Evolutionary conservation across 2,888 invertebrate genomes (phyloP).

Genomic region (Micoletzkya japonica): DNA sequence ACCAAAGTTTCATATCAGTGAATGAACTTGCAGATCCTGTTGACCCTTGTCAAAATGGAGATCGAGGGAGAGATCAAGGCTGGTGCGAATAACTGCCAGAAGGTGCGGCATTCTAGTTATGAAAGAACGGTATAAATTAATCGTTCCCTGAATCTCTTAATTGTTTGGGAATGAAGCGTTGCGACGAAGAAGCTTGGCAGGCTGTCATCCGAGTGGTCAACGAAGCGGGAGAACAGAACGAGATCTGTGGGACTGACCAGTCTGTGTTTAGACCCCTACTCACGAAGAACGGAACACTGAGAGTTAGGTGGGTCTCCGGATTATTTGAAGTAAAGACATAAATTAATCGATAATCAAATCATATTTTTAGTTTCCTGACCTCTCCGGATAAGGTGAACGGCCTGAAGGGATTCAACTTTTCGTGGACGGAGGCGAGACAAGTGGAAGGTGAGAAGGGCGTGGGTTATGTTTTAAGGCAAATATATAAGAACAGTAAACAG

Average conservation of each 20-base stretch:
- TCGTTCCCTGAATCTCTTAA: background rate
- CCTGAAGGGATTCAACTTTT: conserved; percentile 60
- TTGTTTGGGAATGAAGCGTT: background rate
- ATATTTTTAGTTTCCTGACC: conserved; percentile 56
- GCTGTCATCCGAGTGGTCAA: conserved; percentile 39
- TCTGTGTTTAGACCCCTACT: conserved; percentile 37
- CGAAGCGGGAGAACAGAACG: conserved; percentile 11
- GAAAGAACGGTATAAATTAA: background rate
- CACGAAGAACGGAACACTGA: conserved; percentile 38
- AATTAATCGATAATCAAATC: conserved; percentile 35
- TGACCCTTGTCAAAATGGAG: conserved; percentile 87
- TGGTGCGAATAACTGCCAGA: conserved; percentile 44
- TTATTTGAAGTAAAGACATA: too few relatives aligned
- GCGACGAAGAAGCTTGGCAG: background rate
- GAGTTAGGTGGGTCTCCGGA: conserved; percentile 36
- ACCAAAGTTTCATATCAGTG: too few relatives aligned
- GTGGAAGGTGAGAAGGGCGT: conserved; percentile 44
- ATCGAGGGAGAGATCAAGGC: conserved; percentile 77
- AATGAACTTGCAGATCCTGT: conserved; percentile 71
- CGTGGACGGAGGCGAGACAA: conserved; percentile 61
- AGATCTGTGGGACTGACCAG: conserved; percentile 28
- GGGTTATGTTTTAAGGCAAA: background rate
- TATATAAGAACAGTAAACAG: too few relatives aligned
- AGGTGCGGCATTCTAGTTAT: conserved; percentile 33
- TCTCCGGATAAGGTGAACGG: conserved; percentile 62